Evolutionary conservation across 2,888 invertebrate genomes (phyloP).

Genomic region (Perithous albicinctus): DNA sequence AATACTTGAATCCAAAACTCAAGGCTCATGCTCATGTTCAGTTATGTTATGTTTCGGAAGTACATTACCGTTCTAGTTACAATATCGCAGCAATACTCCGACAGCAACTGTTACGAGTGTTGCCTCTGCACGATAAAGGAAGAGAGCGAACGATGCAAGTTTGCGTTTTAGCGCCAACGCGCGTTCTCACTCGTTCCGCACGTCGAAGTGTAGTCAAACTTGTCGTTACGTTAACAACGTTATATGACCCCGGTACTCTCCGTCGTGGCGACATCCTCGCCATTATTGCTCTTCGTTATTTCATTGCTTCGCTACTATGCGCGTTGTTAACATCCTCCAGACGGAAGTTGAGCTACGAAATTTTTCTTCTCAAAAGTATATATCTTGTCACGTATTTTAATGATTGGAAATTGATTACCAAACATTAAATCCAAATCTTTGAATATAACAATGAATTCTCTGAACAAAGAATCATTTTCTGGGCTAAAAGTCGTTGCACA

Average conservation of each 20-base stretch:
- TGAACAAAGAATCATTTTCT: too few species aligned
- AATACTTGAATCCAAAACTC: neutral
- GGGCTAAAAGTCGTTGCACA: too few species aligned
- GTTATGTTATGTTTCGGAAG: conserved; percentile 10
- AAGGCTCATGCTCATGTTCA: conserved; percentile 5
- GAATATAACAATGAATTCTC: too few species aligned
- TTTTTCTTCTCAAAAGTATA: neutral
- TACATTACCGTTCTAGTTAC: conserved; percentile 19
- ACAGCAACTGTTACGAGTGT: conserved; percentile 19
- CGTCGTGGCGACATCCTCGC: neutral
- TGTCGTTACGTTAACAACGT: conserved; percentile 16
- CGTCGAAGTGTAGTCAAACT: conserved; percentile 14
- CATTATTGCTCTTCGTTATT: conserved; percentile 7
- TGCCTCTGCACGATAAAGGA: neutral
- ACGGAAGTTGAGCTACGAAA: neutral
- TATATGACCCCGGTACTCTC: neutral
- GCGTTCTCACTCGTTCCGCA: neutral
- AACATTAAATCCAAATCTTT: too few species aligned
- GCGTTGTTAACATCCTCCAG: neutral
- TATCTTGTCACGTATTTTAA: neutral
- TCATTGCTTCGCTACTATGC: neutral
- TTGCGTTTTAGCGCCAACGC: conserved; percentile 14
- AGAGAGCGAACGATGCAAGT: conserved; percentile 10
- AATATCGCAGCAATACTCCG: conserved; percentile 1
- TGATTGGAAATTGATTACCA: neutral